phyloP scores from a whole-genome alignment of 1,140 invertebrate genomes.

The Macrobrachium nipponense region DNA sequence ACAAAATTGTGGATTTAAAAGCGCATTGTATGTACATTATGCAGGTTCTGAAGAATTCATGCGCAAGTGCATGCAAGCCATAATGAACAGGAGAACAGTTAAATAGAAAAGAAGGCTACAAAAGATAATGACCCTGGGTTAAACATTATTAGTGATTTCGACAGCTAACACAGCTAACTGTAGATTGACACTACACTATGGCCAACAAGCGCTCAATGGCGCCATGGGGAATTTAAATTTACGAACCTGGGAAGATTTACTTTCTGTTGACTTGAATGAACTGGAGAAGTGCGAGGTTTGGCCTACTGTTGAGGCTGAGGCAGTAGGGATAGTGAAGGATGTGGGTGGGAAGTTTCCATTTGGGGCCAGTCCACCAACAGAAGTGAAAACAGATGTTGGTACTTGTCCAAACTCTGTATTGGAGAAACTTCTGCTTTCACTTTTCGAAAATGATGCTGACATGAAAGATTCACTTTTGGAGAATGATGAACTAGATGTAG shows the following conservation, averaged over 20 bases:
- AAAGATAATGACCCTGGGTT: conserved; percentile 45
- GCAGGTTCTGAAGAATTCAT: conserved; percentile 49
- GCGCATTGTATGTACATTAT: conserved; percentile 57
- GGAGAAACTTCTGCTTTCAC: conserved; percentile 54
- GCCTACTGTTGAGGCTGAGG: conserved; percentile 48
- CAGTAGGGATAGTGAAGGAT: conserved; percentile 48
- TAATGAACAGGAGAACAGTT: conserved; percentile 51
- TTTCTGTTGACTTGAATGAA: conserved; percentile 63
- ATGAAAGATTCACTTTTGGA: conserved; percentile 58
- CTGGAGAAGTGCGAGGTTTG: conserved; percentile 60
- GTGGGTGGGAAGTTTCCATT: conserved; percentile 20
- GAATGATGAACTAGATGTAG: conserved; percentile 51
- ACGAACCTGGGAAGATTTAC: conserved; percentile 65
- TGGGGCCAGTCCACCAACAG: conserved; percentile 39
- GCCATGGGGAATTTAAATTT: conserved; percentile 26
- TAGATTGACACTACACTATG: conserved; percentile 50
- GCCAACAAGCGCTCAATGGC: conserved; percentile 40
- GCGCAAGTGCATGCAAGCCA: conserved; percentile 57
- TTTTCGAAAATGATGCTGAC: conserved; percentile 56
- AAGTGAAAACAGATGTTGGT: conserved; percentile 33
- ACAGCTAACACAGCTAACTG: conserved; percentile 52
- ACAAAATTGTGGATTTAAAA: conserved; percentile 50
- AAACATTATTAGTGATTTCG: conserved; percentile 60
- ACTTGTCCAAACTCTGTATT: conserved; percentile 29
- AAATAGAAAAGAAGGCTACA: conserved; percentile 40